phyloP scores from a whole-genome alignment of 2,888 invertebrate genomes.

The Andricus quercusramuli region DNA sequence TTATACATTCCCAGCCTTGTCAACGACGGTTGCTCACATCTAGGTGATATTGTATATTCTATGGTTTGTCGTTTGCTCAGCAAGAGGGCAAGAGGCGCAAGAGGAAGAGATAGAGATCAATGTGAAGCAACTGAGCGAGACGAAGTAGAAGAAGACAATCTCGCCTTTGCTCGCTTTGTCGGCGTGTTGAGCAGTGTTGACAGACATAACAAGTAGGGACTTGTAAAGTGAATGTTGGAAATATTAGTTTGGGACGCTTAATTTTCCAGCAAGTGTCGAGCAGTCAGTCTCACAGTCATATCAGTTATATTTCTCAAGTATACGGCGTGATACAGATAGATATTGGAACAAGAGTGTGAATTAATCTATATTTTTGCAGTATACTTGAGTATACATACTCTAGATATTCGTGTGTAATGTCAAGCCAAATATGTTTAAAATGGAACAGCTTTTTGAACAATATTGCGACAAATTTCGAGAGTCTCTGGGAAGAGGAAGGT shows the following conservation, averaged over 20 bases:
- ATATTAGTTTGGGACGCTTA: neutral
- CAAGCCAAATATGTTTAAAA: conserved; percentile 84
- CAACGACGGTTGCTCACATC: no score
- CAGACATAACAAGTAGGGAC: neutral
- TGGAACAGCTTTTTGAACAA: conserved; percentile 86
- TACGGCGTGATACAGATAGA: neutral
- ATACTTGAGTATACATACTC: no score
- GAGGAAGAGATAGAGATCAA: no score
- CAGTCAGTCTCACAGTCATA: neutral
- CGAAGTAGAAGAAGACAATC: no score
- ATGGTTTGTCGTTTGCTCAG: no score
- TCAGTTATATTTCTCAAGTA: no score
- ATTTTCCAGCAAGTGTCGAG: neutral
- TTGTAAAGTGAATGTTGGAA: neutral
- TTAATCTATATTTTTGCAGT: neutral
- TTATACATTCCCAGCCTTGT: no score
- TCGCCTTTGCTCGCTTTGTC: neutral
- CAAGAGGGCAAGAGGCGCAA: accelerated
- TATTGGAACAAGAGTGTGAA: neutral
- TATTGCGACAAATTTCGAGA: conserved; percentile 83
- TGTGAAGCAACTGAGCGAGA: no score
- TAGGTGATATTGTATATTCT: no score
- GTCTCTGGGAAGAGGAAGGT: conserved; percentile 83
- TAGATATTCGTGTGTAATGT: conserved; percentile 62
- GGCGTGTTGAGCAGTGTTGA: neutral